Base-by-base conservation (phyloP, 23 tunicate species). In the Aplidium turbinatum region DNA sequence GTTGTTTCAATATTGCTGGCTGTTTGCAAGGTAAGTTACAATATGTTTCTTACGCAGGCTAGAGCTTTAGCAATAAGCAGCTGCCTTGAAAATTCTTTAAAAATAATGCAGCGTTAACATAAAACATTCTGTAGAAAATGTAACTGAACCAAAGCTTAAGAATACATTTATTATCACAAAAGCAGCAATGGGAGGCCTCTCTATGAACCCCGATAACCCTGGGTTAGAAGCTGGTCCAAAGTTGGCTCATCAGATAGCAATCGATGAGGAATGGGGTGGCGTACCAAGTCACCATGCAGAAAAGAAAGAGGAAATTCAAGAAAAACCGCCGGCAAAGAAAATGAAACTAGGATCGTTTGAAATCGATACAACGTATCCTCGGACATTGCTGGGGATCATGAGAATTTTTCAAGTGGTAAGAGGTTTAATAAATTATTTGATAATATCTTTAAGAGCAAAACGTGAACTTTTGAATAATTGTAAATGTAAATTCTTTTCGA, bases 351-450 rank as follows among this genome's bases (percentile, higher is more conserved):
- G 77, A 18, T 35, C 82, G 0, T 91, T 91, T 79, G 79, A 91
- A 54, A 47, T 91, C 50, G 92, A 91, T 57, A 79, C 77, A 57
- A 68, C 82, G 6, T 91, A 84, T 70, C 91, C 86, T 7, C 55
- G 86, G 38, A 84, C 97, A n/a, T 24, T 84, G 6, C 85, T 70
- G 7, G 97, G 97, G 1, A 65, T 91, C 45, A 45, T 91, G 13
- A 56, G 97, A 35, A 58, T 84, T 28, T 55, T 64, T 4, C 91
- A 91, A 84, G 78, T 91, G 42, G 97, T 91, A 66, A 91, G 97
- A n/a, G n/a, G n/a, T n/a, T 78, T 55, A 36, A 52, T 33, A 75
- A 4, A 60, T n/a, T 13, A 42, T 42, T 42, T n/a, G n/a, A n/a
- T n/a, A n/a, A n/a, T n/a, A n/a, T 54, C 60, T 54, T 54, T 54